Evolutionary conservation across 2,888 invertebrate genomes (phyloP).

Genomic region (Cataglyphis altisquamis): DNA sequence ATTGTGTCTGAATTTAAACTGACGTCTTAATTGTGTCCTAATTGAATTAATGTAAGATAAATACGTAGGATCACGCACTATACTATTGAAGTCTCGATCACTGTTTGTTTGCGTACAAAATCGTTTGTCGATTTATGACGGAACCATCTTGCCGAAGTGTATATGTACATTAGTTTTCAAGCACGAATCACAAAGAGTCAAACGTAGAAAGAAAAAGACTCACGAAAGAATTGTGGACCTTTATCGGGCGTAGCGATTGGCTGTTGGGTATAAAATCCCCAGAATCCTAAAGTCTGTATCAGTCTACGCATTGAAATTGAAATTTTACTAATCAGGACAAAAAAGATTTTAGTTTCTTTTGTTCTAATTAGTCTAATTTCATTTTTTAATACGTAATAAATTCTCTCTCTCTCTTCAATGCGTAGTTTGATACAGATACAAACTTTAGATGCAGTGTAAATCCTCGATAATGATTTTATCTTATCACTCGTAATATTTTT

Average conservation of each 20-base stretch:
- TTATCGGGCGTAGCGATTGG: not conserved
- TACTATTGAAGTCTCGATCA: not conserved
- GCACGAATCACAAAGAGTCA: not conserved
- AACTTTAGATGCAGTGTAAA: not conserved
- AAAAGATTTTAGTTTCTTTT: no score
- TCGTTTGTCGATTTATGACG: conserved; percentile 26
- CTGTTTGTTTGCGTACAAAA: conserved; percentile 31
- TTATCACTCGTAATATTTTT: not conserved
- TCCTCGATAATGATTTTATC: not conserved
- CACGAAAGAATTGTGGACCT: not conserved
- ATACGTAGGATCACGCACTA: not conserved
- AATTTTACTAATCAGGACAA: no score
- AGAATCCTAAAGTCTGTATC: no score
- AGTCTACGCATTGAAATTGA: no score
- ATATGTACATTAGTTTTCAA: not conserved
- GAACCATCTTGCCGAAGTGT: conserved; percentile 29
- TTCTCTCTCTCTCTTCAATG: no score
- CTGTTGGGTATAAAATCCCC: not conserved
- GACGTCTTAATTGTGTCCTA: not conserved
- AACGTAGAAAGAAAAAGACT: not conserved
- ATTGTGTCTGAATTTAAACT: not conserved
- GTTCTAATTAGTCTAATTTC: no score
- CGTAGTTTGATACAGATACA: no score
- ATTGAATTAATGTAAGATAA: not conserved
- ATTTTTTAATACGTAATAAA: no score